Conservation (phyloP, 2,113 vertebrate genomes). For the Ctenodactylus gundi region DNA sequence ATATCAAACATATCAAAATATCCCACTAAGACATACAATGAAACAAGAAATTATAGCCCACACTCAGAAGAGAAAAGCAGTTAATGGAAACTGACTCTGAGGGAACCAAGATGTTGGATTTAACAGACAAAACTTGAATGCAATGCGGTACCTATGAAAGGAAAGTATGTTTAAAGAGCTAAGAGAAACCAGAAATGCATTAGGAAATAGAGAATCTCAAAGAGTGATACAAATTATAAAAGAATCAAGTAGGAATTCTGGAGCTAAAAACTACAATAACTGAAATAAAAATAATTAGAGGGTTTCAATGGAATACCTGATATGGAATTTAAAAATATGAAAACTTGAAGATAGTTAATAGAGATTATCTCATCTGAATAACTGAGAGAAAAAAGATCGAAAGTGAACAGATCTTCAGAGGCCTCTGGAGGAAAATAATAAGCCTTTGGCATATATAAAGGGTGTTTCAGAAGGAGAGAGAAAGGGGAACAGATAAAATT, state of each 20-base stretch:
- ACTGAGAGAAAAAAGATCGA: neutral
- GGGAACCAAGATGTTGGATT: neutral
- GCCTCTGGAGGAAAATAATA: neutral
- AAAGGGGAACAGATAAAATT: neutral
- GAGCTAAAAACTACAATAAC: neutral
- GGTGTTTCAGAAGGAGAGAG: neutral
- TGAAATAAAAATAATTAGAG: neutral
- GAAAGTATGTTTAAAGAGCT: neutral
- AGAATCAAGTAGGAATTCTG: constrained; percentile 6
- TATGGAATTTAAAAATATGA: neutral
- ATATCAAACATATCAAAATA: neutral
- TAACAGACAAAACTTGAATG: neutral
- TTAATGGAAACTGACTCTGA: neutral
- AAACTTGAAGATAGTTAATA: neutral
- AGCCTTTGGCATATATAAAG: neutral
- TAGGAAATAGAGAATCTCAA: constrained; percentile 12
- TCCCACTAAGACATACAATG: neutral
- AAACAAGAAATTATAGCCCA: neutral
- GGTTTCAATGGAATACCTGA: neutral
- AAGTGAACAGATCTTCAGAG: neutral
- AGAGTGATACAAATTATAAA: neutral
- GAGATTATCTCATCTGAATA: neutral
- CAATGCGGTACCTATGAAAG: neutral
- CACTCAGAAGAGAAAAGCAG: neutral
- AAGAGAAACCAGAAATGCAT: constrained; percentile 5